A percentile compares a stretch with the other conserved stretches of the same genome.
phyloP scores from a whole-genome alignment of 1,140 invertebrate genomes.

The Whitmania pigra region DNA sequence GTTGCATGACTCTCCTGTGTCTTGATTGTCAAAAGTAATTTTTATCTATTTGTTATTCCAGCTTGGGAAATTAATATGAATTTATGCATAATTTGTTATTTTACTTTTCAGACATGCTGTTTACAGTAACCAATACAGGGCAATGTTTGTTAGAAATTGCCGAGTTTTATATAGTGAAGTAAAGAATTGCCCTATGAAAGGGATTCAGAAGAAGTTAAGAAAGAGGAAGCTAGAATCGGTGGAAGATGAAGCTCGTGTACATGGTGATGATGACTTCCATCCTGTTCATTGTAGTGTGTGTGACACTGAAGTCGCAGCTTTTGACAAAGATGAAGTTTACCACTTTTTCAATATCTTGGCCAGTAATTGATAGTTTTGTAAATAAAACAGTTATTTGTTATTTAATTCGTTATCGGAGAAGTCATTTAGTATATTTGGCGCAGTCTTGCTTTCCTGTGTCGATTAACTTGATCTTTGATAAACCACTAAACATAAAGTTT shows the following conservation, averaged over 20 bases:
- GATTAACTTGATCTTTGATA: no score
- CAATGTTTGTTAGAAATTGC: conserved; percentile 57
- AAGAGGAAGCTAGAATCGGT: not conserved
- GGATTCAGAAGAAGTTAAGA: conserved; percentile 13
- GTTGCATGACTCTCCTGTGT: conserved; percentile 51
- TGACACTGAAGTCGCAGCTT: conserved; percentile 50
- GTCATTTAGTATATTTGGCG: no score
- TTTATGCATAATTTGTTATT: conserved; percentile 10
- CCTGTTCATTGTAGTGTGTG: conserved; percentile 50
- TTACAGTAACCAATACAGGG: conserved; percentile 51
- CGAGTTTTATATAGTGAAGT: conserved; percentile 41
- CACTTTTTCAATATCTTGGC: conserved; percentile 56
- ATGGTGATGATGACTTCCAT: conserved; percentile 42
- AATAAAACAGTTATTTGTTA: no score
- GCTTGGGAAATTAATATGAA: not conserved
- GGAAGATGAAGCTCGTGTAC: not conserved
- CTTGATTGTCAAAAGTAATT: conserved; percentile 50
- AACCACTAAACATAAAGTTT: no score
- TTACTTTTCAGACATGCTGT: conserved; percentile 45
- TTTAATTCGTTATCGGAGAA: no score
- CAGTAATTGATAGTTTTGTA: conserved; percentile 36
- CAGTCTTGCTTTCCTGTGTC: no score
- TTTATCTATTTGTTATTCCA: not conserved
- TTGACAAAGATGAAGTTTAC: conserved; percentile 53
- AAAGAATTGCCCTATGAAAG: conserved; percentile 39